Evolutionary conservation across 53 echinoderm and acorn worm genomes (phyloP), one percentile per base, ranked within the genome.

Genomic region (Arbacia lixula): DNA sequence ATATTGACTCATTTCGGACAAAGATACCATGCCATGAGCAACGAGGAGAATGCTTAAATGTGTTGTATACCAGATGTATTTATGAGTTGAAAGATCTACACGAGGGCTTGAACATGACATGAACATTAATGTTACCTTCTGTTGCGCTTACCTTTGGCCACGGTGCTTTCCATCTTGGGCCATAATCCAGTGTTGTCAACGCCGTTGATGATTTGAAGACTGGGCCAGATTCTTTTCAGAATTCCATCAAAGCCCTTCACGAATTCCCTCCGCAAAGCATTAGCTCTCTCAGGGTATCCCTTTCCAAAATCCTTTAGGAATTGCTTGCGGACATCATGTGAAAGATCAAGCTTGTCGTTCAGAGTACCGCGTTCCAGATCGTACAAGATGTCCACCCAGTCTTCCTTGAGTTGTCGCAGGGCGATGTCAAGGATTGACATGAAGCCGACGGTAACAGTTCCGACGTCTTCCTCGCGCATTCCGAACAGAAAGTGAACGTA

Each of bases 241-340:
- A 91, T 91, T 2, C 88, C 92, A 24, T 63, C 55, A 36, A 91
- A 91, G 4, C 92, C 92, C 72, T 71, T 82, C 66, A 88, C 64
- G 39, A 91, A 91, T 72, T 88, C 92, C 49, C 11, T 27, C 39
- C 56, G 43, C n/a, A 91, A 64, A 61, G 85, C 77, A 16, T 49
- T 25, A 10, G 80, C 82, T 28, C 91, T 82, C 63, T 41, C 66
- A 50, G 72, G 42, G 40, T 90, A 76, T 4, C 62, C 74, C 26
- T 31, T 75, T 12, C 82, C 77, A 12, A 60, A 17, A 1, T 39
- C 60, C 14, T 21, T 17, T 2, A 43, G 14, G 25, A 83, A 37
- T 1, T 65, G 37, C 43, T 53, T 33, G 31, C 89, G 89, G 34
- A 76, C 26, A 10, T 89, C 84, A 1, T 22, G 21, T 6, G 60